A percentile compares a stretch with the other conserved stretches of the same genome.
Evolutionary conservation across 2,797 vertebrate genomes (phyloP).

Genomic region (Salarias fasciatus): DNA sequence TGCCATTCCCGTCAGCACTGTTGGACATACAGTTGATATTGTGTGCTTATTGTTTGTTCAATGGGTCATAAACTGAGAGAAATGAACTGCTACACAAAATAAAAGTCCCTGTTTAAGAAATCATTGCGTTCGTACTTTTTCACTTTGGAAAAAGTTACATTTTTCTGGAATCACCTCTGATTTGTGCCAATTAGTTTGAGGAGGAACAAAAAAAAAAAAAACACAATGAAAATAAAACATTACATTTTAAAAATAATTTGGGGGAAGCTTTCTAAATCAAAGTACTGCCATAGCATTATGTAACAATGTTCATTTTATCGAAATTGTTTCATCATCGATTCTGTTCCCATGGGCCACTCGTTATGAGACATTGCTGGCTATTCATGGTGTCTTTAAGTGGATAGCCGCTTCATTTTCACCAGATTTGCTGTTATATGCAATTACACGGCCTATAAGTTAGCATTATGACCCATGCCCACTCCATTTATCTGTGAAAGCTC

Average conservation of each 20-base stretch:
- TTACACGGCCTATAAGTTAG: conserved; percentile 19
- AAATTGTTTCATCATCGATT: not conserved
- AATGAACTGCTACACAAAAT: not conserved
- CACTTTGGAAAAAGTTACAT: too few relatives aligned
- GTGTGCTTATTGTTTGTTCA: not conserved
- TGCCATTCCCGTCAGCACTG: too few relatives aligned
- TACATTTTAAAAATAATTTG: not conserved
- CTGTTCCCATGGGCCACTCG: not conserved
- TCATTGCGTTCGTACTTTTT: not conserved
- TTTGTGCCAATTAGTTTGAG: too few relatives aligned
- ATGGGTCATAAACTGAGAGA: not conserved
- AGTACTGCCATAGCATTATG: too few relatives aligned
- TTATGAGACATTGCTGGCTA: not conserved
- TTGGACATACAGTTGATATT: not conserved
- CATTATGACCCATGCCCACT: conserved; percentile 19
- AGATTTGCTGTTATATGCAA: conserved; percentile 3
- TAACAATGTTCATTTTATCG: not conserved
- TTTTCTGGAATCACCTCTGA: too few relatives aligned
- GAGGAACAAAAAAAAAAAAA: too few relatives aligned
- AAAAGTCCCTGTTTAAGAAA: not conserved
- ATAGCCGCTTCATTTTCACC: not conserved
- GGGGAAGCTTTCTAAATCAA: too few relatives aligned
- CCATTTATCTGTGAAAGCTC: conserved; percentile 35
- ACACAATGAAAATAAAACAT: conserved; percentile 3
- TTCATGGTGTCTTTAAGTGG: not conserved